A percentile compares a stretch with the other conserved stretches of the same genome.
Evolutionary conservation across 2,888 invertebrate genomes (phyloP).

Genomic region (Subacronicta megacephala): DNA sequence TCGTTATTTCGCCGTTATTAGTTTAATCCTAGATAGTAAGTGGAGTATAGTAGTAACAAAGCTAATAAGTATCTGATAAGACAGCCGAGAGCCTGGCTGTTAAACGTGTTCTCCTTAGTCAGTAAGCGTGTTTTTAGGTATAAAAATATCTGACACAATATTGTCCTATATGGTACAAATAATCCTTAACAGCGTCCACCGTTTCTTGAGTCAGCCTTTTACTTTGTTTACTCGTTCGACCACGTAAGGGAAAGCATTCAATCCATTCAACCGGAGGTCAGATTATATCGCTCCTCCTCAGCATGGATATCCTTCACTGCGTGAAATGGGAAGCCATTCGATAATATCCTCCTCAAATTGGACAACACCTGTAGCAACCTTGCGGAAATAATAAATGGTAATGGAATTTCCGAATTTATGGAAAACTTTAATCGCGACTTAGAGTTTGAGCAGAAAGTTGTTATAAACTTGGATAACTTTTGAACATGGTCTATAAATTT

Average conservation of each 20-base stretch:
- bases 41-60: too few species aligned
- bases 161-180: constrained; percentile 2
- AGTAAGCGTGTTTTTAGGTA: not conserved
- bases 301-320: constrained; percentile 14
- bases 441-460: not conserved
- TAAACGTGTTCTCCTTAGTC: not conserved
- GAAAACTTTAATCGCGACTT: constrained; percentile 5
- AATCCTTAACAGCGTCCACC: not conserved
- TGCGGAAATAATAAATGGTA: constrained; percentile 14
- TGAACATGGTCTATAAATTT: not conserved
- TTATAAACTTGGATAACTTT: not conserved
- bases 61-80: not conserved
- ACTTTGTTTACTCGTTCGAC: constrained; percentile 20
- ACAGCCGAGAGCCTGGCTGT: not conserved
- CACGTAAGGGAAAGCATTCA: constrained; percentile 15
- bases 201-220: constrained; percentile 8
- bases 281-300: constrained; percentile 20
- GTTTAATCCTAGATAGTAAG: too few species aligned
- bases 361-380: constrained; percentile 14
- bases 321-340: constrained; percentile 15
- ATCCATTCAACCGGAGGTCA: constrained; percentile 20
- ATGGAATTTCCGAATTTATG: constrained; percentile 9
- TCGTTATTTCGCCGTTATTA: too few species aligned
- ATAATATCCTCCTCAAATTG: constrained; percentile 21
- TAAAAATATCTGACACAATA: constrained; percentile 1